Percentiles rank a stretch among this genome's conserved stretches.
These are phyloP conservation scores for Megaustenia siamemsis DNA, from an alignment of 2,888 invertebrate genomes.

Conservation along the genomic window DNA sequence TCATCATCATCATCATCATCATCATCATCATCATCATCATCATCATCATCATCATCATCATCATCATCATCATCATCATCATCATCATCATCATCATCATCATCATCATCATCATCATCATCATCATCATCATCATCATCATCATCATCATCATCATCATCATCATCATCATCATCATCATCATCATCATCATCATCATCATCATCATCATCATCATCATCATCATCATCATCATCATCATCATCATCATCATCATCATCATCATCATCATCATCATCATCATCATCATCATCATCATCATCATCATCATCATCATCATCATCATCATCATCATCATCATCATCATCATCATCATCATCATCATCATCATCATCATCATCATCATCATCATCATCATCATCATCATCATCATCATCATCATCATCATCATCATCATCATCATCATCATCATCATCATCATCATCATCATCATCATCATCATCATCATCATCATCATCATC, in stretches of 20 bases:
- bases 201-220: not conserved
- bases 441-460: slow-evolving; percentile 12
- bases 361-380: slow-evolving; percentile 13
- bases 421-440: not conserved
- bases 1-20: slow-evolving; percentile 35
- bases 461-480: not conserved
- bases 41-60: slow-evolving; percentile 37
- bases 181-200: not conserved
- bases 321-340: slow-evolving; percentile 5
- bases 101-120: slow-evolving; percentile 37
- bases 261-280: not conserved
- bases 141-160: slow-evolving; percentile 31
- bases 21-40: slow-evolving; percentile 33
- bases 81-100: slow-evolving; percentile 37
- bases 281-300: slow-evolving; percentile 6
- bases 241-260: not conserved
- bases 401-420: slow-evolving; percentile 35
- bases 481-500: not conserved
- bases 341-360: slow-evolving; percentile 30
- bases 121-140: slow-evolving; percentile 32
- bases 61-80: slow-evolving; percentile 36
- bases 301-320: not conserved
- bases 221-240: slow-evolving; percentile 37
- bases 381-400: slow-evolving; percentile 24
- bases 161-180: not conserved